These are phyloP conservation scores for Apodemus sylvaticus DNA, from an alignment of 2,113 vertebrate genomes.

Conservation along the genomic window DNA sequence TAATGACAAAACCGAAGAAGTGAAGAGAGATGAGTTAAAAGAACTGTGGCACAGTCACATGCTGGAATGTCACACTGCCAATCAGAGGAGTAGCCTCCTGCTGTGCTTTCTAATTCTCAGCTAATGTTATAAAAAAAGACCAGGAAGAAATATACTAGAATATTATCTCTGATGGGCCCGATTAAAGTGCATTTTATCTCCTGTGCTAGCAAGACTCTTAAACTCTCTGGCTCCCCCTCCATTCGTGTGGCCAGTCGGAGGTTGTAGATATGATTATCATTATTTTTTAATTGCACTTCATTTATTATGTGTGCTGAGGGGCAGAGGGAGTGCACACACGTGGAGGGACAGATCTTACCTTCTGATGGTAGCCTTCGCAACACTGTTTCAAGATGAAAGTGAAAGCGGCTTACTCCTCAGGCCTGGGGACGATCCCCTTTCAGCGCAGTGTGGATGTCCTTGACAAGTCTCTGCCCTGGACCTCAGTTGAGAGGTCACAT, in stretches of 20 bases:
- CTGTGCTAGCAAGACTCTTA: neutral
- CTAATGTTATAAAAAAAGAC: constrained; percentile 27
- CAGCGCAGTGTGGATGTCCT: constrained; percentile 15
- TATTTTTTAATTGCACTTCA: neutral
- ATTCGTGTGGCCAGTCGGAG: neutral
- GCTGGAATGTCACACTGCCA: neutral
- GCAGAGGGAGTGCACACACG: neutral
- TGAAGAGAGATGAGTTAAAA: neutral
- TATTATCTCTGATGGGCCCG: constrained; percentile 30
- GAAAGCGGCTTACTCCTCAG: neutral
- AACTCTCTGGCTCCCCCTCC: neutral
- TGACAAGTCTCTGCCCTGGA: constrained; percentile 1
- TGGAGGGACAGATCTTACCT: neutral
- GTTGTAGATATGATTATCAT: neutral
- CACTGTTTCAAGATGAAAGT: neutral
- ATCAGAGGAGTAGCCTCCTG: neutral
- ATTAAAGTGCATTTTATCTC: constrained; percentile 48
- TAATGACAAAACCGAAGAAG: constrained; percentile 34
- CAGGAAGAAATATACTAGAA: neutral
- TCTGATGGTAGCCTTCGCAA: neutral
- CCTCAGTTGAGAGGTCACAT: constrained; percentile 19
- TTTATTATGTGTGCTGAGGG: neutral
- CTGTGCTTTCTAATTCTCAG: constrained; percentile 2
- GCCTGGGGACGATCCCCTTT: neutral
- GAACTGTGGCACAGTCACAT: neutral